Percentiles rank a stretch among this genome's conserved stretches.
Evolutionary conservation across 2,797 vertebrate genomes (phyloP).

Genomic region (Microctenopoma steveboyesi): DNA sequence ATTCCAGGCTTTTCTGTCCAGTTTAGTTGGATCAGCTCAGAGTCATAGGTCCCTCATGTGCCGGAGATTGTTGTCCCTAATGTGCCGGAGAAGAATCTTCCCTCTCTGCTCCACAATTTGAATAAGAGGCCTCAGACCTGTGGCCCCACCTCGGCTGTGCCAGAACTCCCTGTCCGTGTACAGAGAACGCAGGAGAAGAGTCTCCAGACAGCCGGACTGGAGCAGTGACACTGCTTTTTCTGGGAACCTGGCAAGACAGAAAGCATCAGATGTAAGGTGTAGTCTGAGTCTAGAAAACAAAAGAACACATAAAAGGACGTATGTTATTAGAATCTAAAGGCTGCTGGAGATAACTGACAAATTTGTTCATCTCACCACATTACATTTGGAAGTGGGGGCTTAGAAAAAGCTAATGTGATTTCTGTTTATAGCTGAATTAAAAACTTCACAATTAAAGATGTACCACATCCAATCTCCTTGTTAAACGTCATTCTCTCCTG

Average conservation of each 20-base stretch:
- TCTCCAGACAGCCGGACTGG: conserved; percentile 86
- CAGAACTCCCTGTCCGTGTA: conserved; percentile 88
- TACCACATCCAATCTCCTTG: no score
- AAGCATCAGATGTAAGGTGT: neutral
- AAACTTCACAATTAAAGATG: no score
- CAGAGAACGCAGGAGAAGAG: conserved; percentile 86
- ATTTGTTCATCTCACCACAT: no score
- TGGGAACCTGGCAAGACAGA: conserved; percentile 85
- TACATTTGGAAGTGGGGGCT: no score
- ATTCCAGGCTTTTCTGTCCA: neutral
- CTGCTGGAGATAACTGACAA: no score
- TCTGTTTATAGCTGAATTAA: no score
- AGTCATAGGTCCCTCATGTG: conserved; percentile 76
- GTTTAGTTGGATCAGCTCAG: neutral
- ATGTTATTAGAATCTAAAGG: no score
- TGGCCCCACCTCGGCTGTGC: conserved; percentile 83
- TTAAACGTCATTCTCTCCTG: no score
- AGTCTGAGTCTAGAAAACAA: neutral
- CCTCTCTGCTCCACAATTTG: conserved; percentile 83
- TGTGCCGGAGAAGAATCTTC: conserved; percentile 83
- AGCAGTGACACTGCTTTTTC: conserved; percentile 81
- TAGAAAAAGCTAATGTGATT: no score
- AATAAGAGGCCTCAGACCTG: conserved; percentile 81
- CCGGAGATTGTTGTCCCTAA: conserved; percentile 79
- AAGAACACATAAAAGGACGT: no score